These are phyloP conservation scores for Epinotia demarniana DNA, from an alignment of 2,888 invertebrate species.

Conservation along the genomic window DNA sequence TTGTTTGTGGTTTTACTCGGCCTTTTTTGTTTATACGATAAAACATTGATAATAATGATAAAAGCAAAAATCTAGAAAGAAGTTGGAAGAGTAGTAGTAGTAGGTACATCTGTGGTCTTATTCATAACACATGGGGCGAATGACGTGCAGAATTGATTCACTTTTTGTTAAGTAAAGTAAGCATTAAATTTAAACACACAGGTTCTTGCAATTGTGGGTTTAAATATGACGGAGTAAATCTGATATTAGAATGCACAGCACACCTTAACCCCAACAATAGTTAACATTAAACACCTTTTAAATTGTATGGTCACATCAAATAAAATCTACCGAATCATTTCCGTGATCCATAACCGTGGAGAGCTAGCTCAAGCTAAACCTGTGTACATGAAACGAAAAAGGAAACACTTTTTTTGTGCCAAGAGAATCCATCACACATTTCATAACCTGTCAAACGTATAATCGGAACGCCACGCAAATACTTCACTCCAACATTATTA, in stretches of 20 bases:
- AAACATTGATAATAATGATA: neutral
- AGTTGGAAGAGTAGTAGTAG: too few species aligned
- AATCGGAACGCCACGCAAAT: slow-evolving; percentile 40
- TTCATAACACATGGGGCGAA: too few species aligned
- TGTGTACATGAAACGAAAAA: neutral
- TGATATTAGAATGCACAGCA: too few species aligned
- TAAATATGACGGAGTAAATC: too few species aligned
- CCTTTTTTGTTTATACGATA: neutral
- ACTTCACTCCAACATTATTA: slow-evolving; percentile 46
- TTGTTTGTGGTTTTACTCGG: slow-evolving; percentile 26
- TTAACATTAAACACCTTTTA: too few species aligned
- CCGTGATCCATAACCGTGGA: neutral
- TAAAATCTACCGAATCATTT: neutral
- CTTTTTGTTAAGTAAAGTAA: too few species aligned
- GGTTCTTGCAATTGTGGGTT: too few species aligned
- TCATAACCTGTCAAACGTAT: slow-evolving; percentile 43
- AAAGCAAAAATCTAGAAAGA: too few species aligned
- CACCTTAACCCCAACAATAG: too few species aligned
- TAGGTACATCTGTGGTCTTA: too few species aligned
- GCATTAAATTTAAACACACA: too few species aligned
- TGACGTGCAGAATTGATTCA: too few species aligned
- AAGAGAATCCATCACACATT: slow-evolving; percentile 33
- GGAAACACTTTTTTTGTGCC: slow-evolving; percentile 2
- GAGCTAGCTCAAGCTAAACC: neutral
- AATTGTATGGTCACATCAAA: neutral